These are phyloP conservation scores for Dendrophyllia cribrosa DNA, from an alignment of 64 coral and sea anemone species.

Conservation along the genomic window DNA sequence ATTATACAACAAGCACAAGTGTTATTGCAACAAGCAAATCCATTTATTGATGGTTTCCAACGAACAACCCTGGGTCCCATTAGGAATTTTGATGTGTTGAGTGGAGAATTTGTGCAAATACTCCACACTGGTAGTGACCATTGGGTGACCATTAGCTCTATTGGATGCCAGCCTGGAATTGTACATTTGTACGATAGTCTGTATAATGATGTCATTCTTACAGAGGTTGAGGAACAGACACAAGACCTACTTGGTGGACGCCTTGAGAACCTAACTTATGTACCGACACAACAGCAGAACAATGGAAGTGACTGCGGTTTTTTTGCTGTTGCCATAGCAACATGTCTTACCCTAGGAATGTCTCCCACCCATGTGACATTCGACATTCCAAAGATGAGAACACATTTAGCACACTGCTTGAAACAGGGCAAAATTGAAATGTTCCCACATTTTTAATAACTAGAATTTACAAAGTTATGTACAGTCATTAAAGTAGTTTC, in stretches of 20 bases:
- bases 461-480: no score
- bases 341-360: not conserved
- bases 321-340: slow-evolving; percentile 46
- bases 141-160: no score
- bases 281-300: slow-evolving; percentile 36
- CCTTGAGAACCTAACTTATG: not conserved
- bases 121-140: no score
- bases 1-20: no score
- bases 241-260: slow-evolving; percentile 12
- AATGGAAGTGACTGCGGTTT: slow-evolving; percentile 54
- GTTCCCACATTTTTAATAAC: not conserved
- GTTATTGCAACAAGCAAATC: no score
- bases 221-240: not conserved
- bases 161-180: no score
- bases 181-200: not conserved
- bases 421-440: not conserved
- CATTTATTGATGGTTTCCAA: no score
- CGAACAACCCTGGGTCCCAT: no score
- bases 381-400: slow-evolving; percentile 28
- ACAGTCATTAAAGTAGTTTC: no score
- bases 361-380: not conserved
- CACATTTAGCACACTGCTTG: slow-evolving; percentile 26
- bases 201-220: not conserved
- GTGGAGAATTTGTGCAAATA: no score
- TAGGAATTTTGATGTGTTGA: no score